phyloP scores from a whole-genome alignment of 1,140 invertebrate genomes.

The Procambarus clarkii region DNA sequence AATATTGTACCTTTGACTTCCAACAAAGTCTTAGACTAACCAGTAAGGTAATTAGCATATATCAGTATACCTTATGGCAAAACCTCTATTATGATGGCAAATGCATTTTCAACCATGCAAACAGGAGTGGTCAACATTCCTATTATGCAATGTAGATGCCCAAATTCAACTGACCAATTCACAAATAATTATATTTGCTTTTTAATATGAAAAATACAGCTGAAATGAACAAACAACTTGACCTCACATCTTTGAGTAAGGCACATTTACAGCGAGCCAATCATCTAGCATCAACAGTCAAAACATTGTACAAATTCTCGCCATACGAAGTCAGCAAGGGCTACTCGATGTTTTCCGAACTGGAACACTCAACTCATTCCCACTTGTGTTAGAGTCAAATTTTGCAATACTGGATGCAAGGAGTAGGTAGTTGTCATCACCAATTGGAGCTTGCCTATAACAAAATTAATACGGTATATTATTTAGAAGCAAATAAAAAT shows the following conservation, averaged over 20 bases:
- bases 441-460: conserved; percentile 88
- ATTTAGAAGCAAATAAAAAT: no score
- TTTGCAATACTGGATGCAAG: conserved; percentile 74
- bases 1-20: neutral
- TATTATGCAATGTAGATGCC: no score
- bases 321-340: conserved; percentile 37
- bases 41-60: neutral
- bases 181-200: no score
- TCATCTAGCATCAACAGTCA: neutral
- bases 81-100: neutral
- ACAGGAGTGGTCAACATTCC: neutral
- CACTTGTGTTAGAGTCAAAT: conserved; percentile 22
- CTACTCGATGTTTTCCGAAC: conserved; percentile 59
- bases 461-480: conserved; percentile 64
- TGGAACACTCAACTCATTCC: neutral
- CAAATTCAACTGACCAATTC: no score
- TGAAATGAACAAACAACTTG: neutral
- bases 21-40: neutral
- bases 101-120: neutral
- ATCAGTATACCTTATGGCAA: neutral
- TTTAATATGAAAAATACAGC: no score
- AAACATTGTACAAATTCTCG: neutral
- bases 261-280: neutral
- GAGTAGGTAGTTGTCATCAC: conserved; percentile 89
- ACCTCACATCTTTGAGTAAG: neutral